phyloP scores from a whole-genome alignment of 2,113 vertebrate species.

The Barnardius zonarius region DNA sequence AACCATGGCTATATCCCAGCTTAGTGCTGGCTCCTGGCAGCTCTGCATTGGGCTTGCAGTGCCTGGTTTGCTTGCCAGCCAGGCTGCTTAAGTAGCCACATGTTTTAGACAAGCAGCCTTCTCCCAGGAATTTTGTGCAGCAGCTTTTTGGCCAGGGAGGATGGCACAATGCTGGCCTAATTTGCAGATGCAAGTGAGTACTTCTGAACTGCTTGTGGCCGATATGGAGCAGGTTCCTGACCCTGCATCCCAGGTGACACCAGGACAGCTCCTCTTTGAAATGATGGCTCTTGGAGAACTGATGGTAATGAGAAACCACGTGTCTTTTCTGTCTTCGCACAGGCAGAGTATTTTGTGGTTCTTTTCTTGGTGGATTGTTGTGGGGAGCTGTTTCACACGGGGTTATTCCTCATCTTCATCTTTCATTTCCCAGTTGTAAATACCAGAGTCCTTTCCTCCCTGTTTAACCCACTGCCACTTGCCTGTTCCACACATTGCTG shows the following conservation, averaged over 20 bases:
- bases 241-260: not conserved
- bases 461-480: not conserved
- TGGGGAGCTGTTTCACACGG: not conserved
- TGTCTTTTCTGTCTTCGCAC: fast-evolving
- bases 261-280: not conserved
- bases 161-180: not conserved
- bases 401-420: not conserved
- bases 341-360: not conserved
- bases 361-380: not conserved
- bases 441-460: not conserved
- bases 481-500: not conserved
- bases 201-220: not conserved
- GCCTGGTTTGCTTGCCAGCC: not conserved
- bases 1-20: not conserved
- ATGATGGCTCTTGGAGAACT: not conserved
- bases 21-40: not conserved
- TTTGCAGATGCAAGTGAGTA: not conserved
- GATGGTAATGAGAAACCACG: not conserved
- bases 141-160: not conserved
- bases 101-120: not conserved
- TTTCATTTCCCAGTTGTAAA: not conserved
- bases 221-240: fast-evolving
- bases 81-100: not conserved
- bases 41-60: not conserved
- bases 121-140: not conserved